These are phyloP conservation scores for Aphelenchoides besseyi DNA, from an alignment of 1,140 invertebrate species.

Conservation along the genomic window DNA sequence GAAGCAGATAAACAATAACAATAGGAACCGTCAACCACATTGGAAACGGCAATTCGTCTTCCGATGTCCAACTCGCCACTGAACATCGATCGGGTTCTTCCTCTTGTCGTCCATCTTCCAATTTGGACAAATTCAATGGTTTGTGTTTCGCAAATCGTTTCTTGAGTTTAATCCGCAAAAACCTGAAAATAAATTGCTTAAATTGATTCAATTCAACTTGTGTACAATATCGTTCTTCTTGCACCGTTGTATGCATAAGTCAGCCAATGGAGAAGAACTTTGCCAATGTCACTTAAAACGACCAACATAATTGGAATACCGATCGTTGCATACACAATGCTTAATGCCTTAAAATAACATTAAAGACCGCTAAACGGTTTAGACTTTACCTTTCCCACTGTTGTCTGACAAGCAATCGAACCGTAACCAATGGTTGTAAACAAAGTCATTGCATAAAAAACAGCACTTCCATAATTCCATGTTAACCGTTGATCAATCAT, in stretches of 20 bases:
- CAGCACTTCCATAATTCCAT: conserved; percentile 40
- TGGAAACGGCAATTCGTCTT: conserved; percentile 28
- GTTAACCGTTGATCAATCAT: conserved; percentile 23
- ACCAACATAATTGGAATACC: conserved; percentile 47
- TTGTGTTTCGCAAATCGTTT: conserved; percentile 19
- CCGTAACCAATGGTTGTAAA: conserved; percentile 31
- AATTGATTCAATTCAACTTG: background rate
- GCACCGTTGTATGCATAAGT: conserved; percentile 25
- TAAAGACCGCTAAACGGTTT: too few relatives aligned
- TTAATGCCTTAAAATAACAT: too few relatives aligned
- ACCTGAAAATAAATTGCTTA: conserved; percentile 4
- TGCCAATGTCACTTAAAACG: conserved; percentile 31
- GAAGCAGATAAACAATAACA: conserved; percentile 31
- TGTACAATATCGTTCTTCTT: background rate
- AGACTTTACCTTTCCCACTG: conserved; percentile 38
- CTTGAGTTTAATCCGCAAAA: conserved; percentile 24
- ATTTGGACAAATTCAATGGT: conserved; percentile 5
- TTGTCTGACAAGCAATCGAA: conserved; percentile 35
- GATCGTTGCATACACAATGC: conserved; percentile 29
- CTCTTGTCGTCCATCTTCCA: background rate
- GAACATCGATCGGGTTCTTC: background rate
- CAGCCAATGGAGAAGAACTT: conserved; percentile 32
- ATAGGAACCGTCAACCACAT: conserved; percentile 29
- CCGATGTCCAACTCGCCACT: background rate
- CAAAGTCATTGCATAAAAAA: conserved; percentile 38